These are phyloP conservation scores for Stenchaetothrips biformis DNA, from an alignment of 2,888 invertebrate genomes.

Conservation along the genomic window DNA sequence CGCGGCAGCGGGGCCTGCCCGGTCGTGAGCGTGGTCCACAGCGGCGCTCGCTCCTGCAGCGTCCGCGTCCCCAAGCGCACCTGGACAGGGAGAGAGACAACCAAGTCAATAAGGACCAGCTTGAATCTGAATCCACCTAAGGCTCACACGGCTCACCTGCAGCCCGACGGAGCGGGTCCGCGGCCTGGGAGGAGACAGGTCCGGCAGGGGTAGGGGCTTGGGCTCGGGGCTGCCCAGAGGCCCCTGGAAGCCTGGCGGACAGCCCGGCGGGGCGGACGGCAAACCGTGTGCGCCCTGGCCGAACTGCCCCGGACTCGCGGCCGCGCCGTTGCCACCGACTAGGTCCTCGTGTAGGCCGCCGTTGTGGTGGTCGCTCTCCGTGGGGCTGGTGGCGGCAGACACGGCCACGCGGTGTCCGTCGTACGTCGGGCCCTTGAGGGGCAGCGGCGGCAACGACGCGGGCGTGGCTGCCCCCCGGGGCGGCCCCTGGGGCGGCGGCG, in stretches of 20 bases:
- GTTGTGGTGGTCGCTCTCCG: too few relatives aligned
- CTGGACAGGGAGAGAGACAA: slow-evolving; percentile 41
- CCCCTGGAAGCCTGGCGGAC: slow-evolving; percentile 26
- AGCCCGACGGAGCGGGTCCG: slow-evolving; percentile 39
- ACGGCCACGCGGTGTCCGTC: too few relatives aligned
- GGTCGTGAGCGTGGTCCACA: slow-evolving; percentile 72
- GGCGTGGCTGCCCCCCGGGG: too few relatives aligned
- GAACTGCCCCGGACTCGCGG: slow-evolving; percentile 26
- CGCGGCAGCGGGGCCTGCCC: background rate
- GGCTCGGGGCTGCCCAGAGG: slow-evolving; percentile 8
- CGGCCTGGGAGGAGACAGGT: slow-evolving; percentile 35
- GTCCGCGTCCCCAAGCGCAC: slow-evolving; percentile 33
- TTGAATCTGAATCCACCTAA: too few relatives aligned
- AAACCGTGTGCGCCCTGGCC: slow-evolving; percentile 31
- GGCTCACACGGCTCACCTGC: slow-evolving; percentile 44
- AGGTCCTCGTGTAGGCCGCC: slow-evolving; percentile 7
- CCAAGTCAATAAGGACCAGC: background rate
- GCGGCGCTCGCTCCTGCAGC: slow-evolving; percentile 54
- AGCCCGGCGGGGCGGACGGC: slow-evolving; percentile 30
- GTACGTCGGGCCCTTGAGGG: too few relatives aligned
- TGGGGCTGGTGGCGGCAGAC: too few relatives aligned
- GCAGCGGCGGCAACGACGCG: too few relatives aligned
- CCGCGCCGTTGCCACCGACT: slow-evolving; percentile 30
- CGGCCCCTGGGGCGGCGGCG: background rate
- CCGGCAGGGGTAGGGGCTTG: slow-evolving; percentile 29